These are phyloP conservation scores for Limulus polyphemus DNA, from an alignment of 2,888 invertebrate genomes.

Conservation along the genomic window DNA sequence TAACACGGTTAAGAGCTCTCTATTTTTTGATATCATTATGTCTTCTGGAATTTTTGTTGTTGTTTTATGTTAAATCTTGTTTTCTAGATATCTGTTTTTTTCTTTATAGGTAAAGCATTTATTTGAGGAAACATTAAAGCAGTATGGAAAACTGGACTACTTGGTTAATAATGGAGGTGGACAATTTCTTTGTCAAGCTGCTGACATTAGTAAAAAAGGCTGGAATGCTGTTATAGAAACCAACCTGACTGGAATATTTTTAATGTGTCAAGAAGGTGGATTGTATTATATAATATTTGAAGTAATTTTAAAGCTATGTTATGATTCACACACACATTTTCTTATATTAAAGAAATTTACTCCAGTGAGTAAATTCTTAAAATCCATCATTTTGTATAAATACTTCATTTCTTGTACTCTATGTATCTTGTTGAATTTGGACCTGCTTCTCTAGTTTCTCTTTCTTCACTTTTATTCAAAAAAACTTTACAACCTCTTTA, in stretches of 20 bases:
- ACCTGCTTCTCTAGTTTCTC: no score
- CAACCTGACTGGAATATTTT: conserved; percentile 43
- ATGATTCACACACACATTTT: background rate
- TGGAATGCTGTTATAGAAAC: conserved; percentile 44
- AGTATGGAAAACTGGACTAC: conserved; percentile 39
- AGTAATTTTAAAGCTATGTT: background rate
- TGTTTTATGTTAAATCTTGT: background rate
- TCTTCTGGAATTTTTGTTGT: background rate
- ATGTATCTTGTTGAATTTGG: no score
- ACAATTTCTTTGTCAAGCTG: conserved; percentile 39
- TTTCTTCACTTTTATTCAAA: no score
- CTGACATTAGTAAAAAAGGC: conserved; percentile 38
- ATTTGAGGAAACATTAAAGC: conserved; percentile 33
- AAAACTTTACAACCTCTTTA: no score
- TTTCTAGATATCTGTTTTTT: conserved; percentile 2
- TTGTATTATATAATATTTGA: background rate
- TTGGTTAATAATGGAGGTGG: conserved; percentile 44
- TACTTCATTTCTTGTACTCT: no score
- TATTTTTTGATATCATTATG: background rate
- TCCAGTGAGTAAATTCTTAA: no score
- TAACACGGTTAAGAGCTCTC: background rate
- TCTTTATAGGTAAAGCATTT: conserved; percentile 33
- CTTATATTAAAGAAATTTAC: no score
- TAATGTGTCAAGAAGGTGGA: conserved; percentile 41
- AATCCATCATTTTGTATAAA: no score